Percentiles rank a stretch among this genome's conserved stretches.
Conservation (phyloP, 2,888 invertebrate species). For the Drosophila mercatorum region DNA sequence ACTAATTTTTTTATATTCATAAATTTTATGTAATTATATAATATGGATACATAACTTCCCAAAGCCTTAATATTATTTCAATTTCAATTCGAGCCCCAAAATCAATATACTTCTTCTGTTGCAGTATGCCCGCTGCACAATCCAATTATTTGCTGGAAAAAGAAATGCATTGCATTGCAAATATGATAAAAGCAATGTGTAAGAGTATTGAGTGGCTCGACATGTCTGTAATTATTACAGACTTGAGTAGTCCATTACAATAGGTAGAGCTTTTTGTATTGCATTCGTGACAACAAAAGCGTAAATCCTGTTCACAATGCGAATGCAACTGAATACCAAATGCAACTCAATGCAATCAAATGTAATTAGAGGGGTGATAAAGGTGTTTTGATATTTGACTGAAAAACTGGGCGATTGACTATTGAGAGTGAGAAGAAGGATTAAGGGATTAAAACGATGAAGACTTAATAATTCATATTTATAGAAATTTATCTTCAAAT, state of each 20-base stretch:
- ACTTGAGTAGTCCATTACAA: slow-evolving; percentile 32
- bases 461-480: no score
- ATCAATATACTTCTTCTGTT: background rate
- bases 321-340: slow-evolving; percentile 11
- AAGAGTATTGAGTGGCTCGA: slow-evolving; percentile 28
- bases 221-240: slow-evolving; percentile 41
- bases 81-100: background rate
- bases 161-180: background rate
- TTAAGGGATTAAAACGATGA: background rate
- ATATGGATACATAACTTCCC: no score
- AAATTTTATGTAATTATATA: background rate
- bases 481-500: background rate
- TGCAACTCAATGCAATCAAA: slow-evolving; percentile 26
- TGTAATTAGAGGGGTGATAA: slow-evolving; percentile 28
- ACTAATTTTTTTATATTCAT: background rate
- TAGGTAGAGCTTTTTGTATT: slow-evolving; percentile 20
- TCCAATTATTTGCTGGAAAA: background rate
- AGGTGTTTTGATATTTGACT: slow-evolving; percentile 16
- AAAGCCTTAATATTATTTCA: background rate
- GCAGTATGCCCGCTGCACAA: background rate
- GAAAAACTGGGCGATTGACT: background rate
- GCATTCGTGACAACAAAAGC: slow-evolving; percentile 35
- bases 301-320: background rate
- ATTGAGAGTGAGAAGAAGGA: background rate
- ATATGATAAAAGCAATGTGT: slow-evolving; percentile 2